These are phyloP conservation scores for Microtus richardsoni DNA, from an alignment of 2,113 vertebrate genomes.

Conservation along the genomic window DNA sequence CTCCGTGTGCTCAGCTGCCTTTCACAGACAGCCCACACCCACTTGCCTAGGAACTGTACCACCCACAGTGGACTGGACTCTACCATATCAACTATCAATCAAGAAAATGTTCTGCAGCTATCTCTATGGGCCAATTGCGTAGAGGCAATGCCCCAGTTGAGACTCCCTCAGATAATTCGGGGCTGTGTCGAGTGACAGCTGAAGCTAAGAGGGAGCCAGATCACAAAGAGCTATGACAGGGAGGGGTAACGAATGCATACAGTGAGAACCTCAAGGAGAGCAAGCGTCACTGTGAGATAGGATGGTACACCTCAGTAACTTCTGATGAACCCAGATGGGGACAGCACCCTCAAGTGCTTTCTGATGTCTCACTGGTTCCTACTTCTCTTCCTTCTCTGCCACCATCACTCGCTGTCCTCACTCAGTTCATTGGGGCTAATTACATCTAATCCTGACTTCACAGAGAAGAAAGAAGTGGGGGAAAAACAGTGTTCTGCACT, in stretches of 20 bases:
- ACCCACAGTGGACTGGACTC: neutral
- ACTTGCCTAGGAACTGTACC: neutral
- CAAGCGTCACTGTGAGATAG: neutral
- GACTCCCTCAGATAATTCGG: neutral
- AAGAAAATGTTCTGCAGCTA: neutral
- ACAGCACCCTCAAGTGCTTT: neutral
- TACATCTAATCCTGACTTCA: neutral
- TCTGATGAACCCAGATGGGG: neutral
- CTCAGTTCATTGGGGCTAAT: neutral
- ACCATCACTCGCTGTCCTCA: neutral
- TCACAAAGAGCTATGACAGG: accelerated
- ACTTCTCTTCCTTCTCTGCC: neutral
- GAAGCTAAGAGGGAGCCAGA: neutral
- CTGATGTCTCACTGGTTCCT: neutral
- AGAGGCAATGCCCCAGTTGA: neutral
- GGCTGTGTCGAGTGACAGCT: neutral
- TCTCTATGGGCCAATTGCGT: neutral
- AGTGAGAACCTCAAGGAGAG: neutral
- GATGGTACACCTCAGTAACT: accelerated
- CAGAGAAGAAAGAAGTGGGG: neutral
- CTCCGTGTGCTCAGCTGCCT: neutral
- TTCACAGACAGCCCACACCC: no score
- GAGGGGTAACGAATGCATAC: accelerated
- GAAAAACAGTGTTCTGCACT: neutral
- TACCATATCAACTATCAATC: no score